Evolutionary conservation across 1,140 invertebrate genomes (phyloP).

Genomic region (Heliconius hewitsoni): DNA sequence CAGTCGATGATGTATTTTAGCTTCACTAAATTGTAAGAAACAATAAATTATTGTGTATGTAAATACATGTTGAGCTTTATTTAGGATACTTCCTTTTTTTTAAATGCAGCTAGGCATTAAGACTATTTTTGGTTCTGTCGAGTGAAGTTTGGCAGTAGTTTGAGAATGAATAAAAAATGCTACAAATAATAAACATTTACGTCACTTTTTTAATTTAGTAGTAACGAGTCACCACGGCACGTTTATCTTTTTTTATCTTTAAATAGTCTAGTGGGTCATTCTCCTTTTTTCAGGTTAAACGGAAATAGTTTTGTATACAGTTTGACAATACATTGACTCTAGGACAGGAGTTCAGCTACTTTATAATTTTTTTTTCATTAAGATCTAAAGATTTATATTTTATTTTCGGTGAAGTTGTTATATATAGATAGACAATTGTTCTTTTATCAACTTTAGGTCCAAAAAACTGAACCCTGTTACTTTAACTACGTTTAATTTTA

Average conservation of each 20-base stretch:
- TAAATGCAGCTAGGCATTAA: constrained; percentile 43
- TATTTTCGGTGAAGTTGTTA: no score
- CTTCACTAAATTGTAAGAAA: constrained; percentile 81
- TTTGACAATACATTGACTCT: constrained; percentile 2
- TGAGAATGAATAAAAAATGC: constrained; percentile 18
- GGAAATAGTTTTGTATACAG: constrained; percentile 1
- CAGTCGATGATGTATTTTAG: constrained; percentile 78
- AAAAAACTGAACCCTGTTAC: not conserved
- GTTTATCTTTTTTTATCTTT: constrained; percentile 10
- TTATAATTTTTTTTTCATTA: not conserved
- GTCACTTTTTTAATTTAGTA: constrained; percentile 19
- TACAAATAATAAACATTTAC: constrained; percentile 24
- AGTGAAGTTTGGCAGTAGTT: constrained; percentile 27
- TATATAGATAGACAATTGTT: not conserved
- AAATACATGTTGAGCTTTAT: constrained; percentile 78
- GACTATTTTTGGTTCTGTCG: constrained; percentile 11
- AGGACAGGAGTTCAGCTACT: not conserved
- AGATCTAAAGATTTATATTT: not conserved
- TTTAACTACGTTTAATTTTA: no score
- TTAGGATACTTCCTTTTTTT: constrained; percentile 62
- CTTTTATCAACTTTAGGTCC: not conserved
- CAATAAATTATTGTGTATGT: constrained; percentile 82
- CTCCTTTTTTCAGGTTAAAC: constrained; percentile 31
- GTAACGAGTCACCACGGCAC: constrained; percentile 11
- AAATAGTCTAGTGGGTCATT: constrained; percentile 34